phyloP scores from a whole-genome alignment of 1,140 invertebrate genomes.

The Drosophila littoralis region DNA sequence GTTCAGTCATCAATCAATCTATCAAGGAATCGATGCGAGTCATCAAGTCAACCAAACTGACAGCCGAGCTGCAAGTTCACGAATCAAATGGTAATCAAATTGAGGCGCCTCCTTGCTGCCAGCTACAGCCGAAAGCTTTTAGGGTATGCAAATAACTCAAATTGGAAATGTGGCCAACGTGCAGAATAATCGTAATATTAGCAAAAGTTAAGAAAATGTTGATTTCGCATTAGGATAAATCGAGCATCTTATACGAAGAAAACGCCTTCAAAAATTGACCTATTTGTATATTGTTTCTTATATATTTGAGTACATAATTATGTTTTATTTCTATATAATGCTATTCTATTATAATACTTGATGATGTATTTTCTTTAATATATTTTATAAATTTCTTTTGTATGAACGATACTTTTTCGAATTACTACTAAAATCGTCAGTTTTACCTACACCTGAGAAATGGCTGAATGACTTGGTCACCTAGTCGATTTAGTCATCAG shows the following conservation, averaged over 20 bases:
- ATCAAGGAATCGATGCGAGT: slow-evolving; percentile 57
- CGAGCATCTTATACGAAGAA: neutral
- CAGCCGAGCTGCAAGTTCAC: slow-evolving; percentile 67
- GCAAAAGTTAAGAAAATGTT: slow-evolving; percentile 10
- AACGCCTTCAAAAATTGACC: too few species aligned
- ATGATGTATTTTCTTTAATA: too few species aligned
- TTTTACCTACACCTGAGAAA: too few species aligned
- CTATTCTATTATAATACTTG: too few species aligned
- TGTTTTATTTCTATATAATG: too few species aligned
- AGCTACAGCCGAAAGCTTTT: slow-evolving; percentile 56
- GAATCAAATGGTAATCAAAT: slow-evolving; percentile 76
- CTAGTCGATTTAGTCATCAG: too few species aligned
- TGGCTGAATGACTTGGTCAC: too few species aligned
- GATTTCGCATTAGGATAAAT: slow-evolving; percentile 4
- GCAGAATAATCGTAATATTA: slow-evolving; percentile 18
- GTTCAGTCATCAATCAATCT: slow-evolving; percentile 58
- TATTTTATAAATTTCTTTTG: too few species aligned
- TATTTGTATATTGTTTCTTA: too few species aligned
- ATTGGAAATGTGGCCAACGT: slow-evolving; percentile 30
- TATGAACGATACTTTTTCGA: too few species aligned
- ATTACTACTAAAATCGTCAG: too few species aligned
- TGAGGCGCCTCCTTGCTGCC: slow-evolving; percentile 18
- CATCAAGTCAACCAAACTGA: slow-evolving; percentile 70
- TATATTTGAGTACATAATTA: too few species aligned
- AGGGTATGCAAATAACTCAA: slow-evolving; percentile 34